Base-by-base conservation (phyloP, 2,797 vertebrate genomes). In the Hyperoplus immaculatus region DNA sequence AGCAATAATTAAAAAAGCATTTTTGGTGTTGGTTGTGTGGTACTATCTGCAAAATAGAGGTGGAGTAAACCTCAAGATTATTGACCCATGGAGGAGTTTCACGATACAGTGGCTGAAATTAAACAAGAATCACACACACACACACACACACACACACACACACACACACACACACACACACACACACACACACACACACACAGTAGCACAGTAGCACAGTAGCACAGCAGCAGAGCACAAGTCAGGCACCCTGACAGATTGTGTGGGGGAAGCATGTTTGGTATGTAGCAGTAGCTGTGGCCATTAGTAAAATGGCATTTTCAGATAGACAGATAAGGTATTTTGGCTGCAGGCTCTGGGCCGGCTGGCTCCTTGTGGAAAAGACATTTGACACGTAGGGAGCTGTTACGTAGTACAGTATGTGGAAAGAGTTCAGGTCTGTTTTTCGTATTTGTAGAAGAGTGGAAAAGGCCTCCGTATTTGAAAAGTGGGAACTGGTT, bases 301-400 rank as follows among this genome's bases (percentile, higher is more conserved):
- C 72, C 64, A 59, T 79, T 77, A 73, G 70, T 61, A 53, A 85
- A 88, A 89, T 82, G 55, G 43, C 66, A 73, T 89, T 89, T 75
- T 87, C 88, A 90, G 86, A 89, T 87, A 86, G 76, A 85, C 66
- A 77, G 71, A 87, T 75, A 79, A 80, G 76, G 51, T 74, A 78
- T 84, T 87, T 87, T 64, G 9, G 77, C 77, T 74, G 12, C 39
- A 80, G 78, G 62, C 54, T 69, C 4, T 6, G 45, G 62, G 76
- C 73, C 45, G 15, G 15, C 70, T 73, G 55, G 67, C 49, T 29
- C 29, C 77, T 70, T 72, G 80, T 87, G 88, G 83, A 85, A 90
- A 89, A 88, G 18, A 76, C 76, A 90, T 90, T 85, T 81, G 76
- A 85, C 79, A 85, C 77, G 72, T 81, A 14, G 46, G 51, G 61